Base-by-base conservation (phyloP, 2,797 vertebrate species). In the Chaunax sp. region DNA sequence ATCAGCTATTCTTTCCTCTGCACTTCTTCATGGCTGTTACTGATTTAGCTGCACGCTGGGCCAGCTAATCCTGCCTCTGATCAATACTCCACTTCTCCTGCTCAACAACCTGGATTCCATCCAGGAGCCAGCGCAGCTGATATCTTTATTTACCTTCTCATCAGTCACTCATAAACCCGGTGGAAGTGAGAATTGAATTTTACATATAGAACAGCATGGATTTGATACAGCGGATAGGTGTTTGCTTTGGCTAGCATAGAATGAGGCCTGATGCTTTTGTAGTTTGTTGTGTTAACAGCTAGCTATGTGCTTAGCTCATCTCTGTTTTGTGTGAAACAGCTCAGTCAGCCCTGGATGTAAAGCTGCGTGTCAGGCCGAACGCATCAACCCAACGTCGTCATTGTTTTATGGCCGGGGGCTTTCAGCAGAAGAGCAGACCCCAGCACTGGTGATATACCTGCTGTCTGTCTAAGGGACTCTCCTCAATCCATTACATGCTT, bases 401-500 rank as follows among this genome's bases (percentile, higher is more conserved):
- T 45, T 74, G 69, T 64, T 81, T 84, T 73, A 81, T 6, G 14
- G 64, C 59, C 16, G 3, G 46, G 56, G 28, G 76, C 81, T 72
- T 55, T 58, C 23, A 57, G 59, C 68, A 67, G 62, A 76, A 77
- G 60, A 67, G 65, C 69, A 33, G 51, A 75, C 54, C 45, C 4
- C 16, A 61, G 73, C 54, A 40, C 28, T 14, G 18, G 30, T 14
- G 50, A 66, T 82, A 66, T 82, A 89, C 90, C 79, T 86, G 80
- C 86, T 77, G 78, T 82, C 78, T 69, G 67, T 81, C 76, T 28
- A 75, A 87, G 59, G 69, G 77, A 82, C 81, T 81, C 19, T 40
- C 78, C 84, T 89, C 83, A 50, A 69, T 79, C 79, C 78, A 84
- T 91, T 86, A 86, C 82, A 88, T 73, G 86, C 81, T 77, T 75